Conservation (phyloP, 2,797 vertebrate genomes). For the Girardinus metallicus region DNA sequence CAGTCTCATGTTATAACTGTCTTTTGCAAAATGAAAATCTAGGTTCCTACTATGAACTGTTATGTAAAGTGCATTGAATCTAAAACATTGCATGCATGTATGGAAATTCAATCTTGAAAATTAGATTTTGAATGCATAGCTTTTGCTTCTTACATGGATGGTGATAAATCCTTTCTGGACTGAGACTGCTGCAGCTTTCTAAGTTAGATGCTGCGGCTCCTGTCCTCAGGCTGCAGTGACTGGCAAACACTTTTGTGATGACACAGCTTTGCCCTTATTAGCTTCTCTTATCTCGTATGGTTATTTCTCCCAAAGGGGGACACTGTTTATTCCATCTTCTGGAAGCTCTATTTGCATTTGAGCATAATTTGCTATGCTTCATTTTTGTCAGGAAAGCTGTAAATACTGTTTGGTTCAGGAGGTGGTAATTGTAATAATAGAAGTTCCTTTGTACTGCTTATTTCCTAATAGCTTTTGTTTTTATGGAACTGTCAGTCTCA, state of each 20-base stretch:
- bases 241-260: slow-evolving; percentile 19
- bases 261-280: slow-evolving; percentile 19
- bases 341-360: slow-evolving; percentile 1
- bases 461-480: background rate
- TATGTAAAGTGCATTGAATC: background rate
- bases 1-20: background rate
- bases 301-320: slow-evolving; percentile 3
- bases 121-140: background rate
- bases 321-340: background rate
- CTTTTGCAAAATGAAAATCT: background rate
- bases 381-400: background rate
- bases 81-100: background rate
- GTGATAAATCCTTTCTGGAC: background rate
- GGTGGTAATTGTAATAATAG: background rate
- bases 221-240: background rate
- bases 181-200: slow-evolving; percentile 6
- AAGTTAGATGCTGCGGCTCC: slow-evolving; percentile 6
- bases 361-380: background rate
- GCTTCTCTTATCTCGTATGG: slow-evolving; percentile 12
- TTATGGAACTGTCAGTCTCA: background rate
- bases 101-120: background rate
- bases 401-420: background rate
- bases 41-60: background rate
- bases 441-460: background rate
- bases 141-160: background rate